These are phyloP conservation scores for Magallana angulata DNA, from an alignment of 1,140 invertebrate genomes.

Conservation along the genomic window DNA sequence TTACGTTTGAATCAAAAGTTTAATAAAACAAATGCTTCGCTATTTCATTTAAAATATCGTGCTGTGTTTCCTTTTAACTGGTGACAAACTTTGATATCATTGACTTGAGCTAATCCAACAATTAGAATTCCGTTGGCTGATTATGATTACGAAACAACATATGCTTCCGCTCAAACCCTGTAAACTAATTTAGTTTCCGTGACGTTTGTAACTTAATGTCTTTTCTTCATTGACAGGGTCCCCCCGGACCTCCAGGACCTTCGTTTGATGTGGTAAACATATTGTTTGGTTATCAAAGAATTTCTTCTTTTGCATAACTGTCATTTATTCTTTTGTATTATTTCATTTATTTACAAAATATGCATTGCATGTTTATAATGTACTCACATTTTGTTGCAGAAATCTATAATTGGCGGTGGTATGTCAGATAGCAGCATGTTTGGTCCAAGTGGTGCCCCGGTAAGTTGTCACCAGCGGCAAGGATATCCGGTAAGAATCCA, in stretches of 20 bases:
- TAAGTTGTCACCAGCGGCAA: conserved; percentile 49
- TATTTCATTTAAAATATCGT: too few relatives aligned
- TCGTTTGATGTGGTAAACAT: conserved; percentile 36
- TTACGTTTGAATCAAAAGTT: too few relatives aligned
- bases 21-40: too few relatives aligned
- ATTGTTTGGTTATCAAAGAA: background rate
- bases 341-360: background rate
- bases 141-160: too few relatives aligned
- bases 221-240: conserved; percentile 60
- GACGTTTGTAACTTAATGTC: background rate
- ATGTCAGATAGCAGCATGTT: background rate
- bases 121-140: too few relatives aligned
- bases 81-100: too few relatives aligned
- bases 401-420: conserved; percentile 28
- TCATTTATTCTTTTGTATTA: background rate
- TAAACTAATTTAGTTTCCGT: too few relatives aligned
- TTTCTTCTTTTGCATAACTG: too few relatives aligned
- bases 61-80: too few relatives aligned
- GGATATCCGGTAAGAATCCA: conserved; percentile 56
- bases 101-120: too few relatives aligned
- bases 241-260: conserved; percentile 57
- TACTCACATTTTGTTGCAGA: conserved; percentile 7
- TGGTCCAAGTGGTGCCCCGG: conserved; percentile 43
- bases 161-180: too few relatives aligned
- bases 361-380: background rate